A percentile compares a stretch with the other conserved stretches of the same genome.
These are phyloP conservation scores for Formicarius rufipectus DNA, from an alignment of 2,113 vertebrate species.

Conservation along the genomic window DNA sequence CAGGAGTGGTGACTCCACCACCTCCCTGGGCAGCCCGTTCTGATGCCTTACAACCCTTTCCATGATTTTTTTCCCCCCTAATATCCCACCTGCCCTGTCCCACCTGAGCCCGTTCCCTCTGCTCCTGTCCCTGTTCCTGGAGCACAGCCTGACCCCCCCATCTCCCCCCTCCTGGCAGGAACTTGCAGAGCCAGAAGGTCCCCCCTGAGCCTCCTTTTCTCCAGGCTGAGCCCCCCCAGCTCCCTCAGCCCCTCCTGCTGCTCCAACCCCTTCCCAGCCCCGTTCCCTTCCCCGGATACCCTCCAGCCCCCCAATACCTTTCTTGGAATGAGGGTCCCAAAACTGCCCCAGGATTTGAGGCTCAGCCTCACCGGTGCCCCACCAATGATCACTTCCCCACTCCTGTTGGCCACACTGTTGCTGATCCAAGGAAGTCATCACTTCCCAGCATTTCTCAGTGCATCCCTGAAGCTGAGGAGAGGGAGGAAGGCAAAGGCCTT, in stretches of 20 bases:
- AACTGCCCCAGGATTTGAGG: rapidly evolving
- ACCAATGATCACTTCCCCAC: background rate
- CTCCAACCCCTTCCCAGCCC: background rate
- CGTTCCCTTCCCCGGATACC: rapidly evolving
- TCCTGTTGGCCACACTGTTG: rapidly evolving
- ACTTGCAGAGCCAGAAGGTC: background rate
- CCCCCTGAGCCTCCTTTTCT: background rate
- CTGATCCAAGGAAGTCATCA: background rate
- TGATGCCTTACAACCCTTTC: background rate
- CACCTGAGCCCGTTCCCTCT: too few relatives aligned
- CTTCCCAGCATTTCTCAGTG: background rate
- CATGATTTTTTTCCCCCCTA: background rate
- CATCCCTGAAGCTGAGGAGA: background rate
- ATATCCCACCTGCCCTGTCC: background rate
- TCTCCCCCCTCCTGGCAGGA: background rate
- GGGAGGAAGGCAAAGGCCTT: background rate
- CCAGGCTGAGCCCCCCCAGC: background rate
- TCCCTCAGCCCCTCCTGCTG: background rate
- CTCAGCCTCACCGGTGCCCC: background rate
- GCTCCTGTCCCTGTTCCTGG: too few relatives aligned
- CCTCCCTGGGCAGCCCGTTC: background rate
- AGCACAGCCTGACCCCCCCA: too few relatives aligned
- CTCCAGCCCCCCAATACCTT: background rate
- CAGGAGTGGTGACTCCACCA: background rate
- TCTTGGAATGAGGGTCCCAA: background rate